A percentile compares a stretch with the other conserved stretches of the same genome.
These are phyloP conservation scores for Heterodera schachtii DNA, from an alignment of 1,140 invertebrate species.

Conservation along the genomic window DNA sequence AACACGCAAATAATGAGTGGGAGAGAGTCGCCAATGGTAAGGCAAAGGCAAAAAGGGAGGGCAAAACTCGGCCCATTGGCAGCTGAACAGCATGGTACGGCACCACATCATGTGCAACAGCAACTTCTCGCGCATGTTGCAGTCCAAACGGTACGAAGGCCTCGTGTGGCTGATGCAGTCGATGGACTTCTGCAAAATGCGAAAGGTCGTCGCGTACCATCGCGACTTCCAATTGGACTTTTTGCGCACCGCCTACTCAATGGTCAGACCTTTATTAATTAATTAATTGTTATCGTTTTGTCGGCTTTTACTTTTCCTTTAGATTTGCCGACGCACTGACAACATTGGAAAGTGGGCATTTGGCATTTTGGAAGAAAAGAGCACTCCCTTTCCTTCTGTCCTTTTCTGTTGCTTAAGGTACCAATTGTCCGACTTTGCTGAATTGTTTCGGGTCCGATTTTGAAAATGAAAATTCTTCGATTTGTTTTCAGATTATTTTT, in stretches of 20 bases:
- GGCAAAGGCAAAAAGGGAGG: conserved; percentile 7
- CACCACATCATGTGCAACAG: conserved; percentile 41
- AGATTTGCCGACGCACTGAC: conserved; percentile 57
- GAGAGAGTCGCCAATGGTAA: conserved; percentile 44
- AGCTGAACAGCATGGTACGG: conserved; percentile 47
- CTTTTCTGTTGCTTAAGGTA: conserved; percentile 3
- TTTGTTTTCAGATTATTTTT: conserved; percentile 36
- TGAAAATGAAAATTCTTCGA: neutral
- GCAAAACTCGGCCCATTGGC: neutral
- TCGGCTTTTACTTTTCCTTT: conserved; percentile 14
- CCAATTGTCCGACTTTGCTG: conserved; percentile 50
- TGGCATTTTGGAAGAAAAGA: neutral
- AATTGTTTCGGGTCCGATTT: conserved; percentile 50
- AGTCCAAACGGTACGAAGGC: conserved; percentile 39
- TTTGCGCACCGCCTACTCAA: conserved; percentile 53
- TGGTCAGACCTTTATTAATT: conserved; percentile 42
- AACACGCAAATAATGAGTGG: conserved; percentile 49
- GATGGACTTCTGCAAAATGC: conserved; percentile 58
- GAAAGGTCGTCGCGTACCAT: conserved; percentile 45
- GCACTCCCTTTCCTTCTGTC: neutral
- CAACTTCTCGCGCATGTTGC: conserved; percentile 22
- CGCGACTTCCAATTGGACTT: conserved; percentile 58
- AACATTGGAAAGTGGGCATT: conserved; percentile 46
- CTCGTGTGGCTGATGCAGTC: conserved; percentile 60
- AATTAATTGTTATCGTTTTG: neutral